Conservation (phyloP, 2,113 vertebrate species). For the Xiphophorus couchianus region DNA sequence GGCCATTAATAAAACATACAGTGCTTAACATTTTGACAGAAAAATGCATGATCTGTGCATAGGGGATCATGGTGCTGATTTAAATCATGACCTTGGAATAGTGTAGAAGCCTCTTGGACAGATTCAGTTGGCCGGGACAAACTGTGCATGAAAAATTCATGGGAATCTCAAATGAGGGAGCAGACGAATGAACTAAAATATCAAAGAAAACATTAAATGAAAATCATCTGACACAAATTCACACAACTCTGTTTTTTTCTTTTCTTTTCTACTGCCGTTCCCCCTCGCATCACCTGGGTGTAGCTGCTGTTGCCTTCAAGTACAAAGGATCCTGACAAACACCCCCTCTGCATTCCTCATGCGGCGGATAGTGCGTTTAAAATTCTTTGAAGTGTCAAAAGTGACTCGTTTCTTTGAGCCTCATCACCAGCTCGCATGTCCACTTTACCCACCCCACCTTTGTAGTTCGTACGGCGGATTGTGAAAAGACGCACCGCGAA, state of each 20-base stretch:
- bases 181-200: slow-evolving; percentile 35
- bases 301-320: slow-evolving; percentile 34
- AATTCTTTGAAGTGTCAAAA: slow-evolving; percentile 69
- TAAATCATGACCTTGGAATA: slow-evolving; percentile 46
- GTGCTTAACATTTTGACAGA: not conserved
- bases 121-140: slow-evolving; percentile 28
- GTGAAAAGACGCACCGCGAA: slow-evolving; percentile 46
- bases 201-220: not conserved
- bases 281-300: slow-evolving; percentile 13
- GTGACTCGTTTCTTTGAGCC: slow-evolving; percentile 19
- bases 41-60: not conserved
- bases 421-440: slow-evolving; percentile 29
- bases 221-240: slow-evolving; percentile 7
- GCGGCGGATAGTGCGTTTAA: slow-evolving; percentile 49
- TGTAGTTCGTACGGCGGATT: slow-evolving; percentile 65
- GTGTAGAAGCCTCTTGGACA: slow-evolving; percentile 10
- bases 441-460: slow-evolving; percentile 50
- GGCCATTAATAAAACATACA: not conserved
- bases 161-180: slow-evolving; percentile 15
- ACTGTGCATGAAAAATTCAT: slow-evolving; percentile 62
- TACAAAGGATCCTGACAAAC: slow-evolving; percentile 42
- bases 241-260: not conserved
- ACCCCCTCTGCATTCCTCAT: slow-evolving; percentile 31
- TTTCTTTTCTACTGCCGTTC: not conserved
- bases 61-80: slow-evolving; percentile 1